Evolutionary conservation across 2,888 invertebrate genomes (phyloP), one percentile per base, ranked within the genome.

Genomic region (Poecilobothrus nobilitatus): DNA sequence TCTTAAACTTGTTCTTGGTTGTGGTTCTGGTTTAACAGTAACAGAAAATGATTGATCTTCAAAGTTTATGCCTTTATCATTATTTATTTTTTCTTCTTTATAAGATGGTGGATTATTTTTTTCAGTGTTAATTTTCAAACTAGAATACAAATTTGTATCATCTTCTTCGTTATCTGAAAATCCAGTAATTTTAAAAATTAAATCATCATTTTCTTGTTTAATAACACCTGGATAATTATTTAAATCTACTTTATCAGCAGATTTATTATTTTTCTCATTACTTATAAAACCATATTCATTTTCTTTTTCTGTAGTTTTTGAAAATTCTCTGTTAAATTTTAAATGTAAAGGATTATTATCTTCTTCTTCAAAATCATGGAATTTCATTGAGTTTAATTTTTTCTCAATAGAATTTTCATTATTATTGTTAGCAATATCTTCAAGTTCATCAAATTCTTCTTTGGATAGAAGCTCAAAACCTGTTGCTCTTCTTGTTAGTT

Each of bases 241-340:
- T 18, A 64, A 70, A 1, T 76, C 75, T 70, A 74, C 73, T 61
- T 73, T 73, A 66, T 67, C 70, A 37, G 74, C 71, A 37, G 76
- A 68, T 66, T 75, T 75, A 20, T 70, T 74, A 7, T 73, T 73
- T 15, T 69, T 68, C 33, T 76, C 75, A 65, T 73, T 76, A 3
- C 64, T 71, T 67, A 76, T 64, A 18, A 76, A 76, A 18, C 70
- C 63, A 1, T 73, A 71, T 21, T 69, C 70, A 21, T 72, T 65
- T 1, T 70, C 72, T 2, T 53, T 53, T n/a, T 53, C 6, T 53
- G 12, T n/a, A 18, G 53, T 53, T 53, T 12, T 53, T 5, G 37
- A 37, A 37, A 37, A 37, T 37, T 8, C 37, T 27, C 27, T 27
- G 5, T 27, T 27, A 27, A 27, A 27, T 41, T 15, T 41, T 18